phyloP scores from a whole-genome alignment of 1,140 invertebrate species.

The Meteorus sp. region DNA sequence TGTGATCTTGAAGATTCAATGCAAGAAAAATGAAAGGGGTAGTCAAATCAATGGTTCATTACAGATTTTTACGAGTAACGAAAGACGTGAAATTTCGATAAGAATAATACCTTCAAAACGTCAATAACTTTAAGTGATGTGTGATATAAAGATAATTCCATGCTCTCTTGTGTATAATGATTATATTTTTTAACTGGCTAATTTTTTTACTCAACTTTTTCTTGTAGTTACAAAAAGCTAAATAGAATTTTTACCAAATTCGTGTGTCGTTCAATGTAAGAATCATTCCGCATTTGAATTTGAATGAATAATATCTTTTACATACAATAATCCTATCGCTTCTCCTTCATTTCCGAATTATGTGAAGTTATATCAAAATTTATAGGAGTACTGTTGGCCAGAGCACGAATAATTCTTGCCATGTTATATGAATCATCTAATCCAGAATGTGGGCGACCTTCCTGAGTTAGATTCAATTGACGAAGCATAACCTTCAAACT shows the following conservation, averaged over 20 bases:
- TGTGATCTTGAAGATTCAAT: constrained; percentile 39
- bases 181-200: background rate
- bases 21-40: constrained; percentile 35
- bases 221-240: too few species aligned
- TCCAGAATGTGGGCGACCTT: constrained; percentile 51
- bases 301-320: constrained; percentile 6
- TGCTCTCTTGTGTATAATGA: background rate
- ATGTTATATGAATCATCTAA: constrained; percentile 51
- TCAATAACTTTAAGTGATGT: background rate
- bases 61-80: constrained; percentile 41
- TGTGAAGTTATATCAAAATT: constrained; percentile 41
- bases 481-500: constrained; percentile 46
- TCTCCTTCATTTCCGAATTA: background rate
- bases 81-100: constrained; percentile 38
- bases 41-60: constrained; percentile 34
- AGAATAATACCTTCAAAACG: constrained; percentile 27
- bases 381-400: constrained; percentile 32
- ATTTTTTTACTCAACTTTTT: too few species aligned
- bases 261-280: too few species aligned
- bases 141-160: background rate
- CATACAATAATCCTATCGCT: too few species aligned
- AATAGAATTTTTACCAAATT: too few species aligned
- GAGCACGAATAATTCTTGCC: constrained; percentile 37
- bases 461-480: constrained; percentile 34
- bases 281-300: too few species aligned